Evolutionary conservation across 2,797 vertebrate genomes (phyloP), one percentile per base, ranked within the genome.

Genomic region (Cossypha dichroa): DNA sequence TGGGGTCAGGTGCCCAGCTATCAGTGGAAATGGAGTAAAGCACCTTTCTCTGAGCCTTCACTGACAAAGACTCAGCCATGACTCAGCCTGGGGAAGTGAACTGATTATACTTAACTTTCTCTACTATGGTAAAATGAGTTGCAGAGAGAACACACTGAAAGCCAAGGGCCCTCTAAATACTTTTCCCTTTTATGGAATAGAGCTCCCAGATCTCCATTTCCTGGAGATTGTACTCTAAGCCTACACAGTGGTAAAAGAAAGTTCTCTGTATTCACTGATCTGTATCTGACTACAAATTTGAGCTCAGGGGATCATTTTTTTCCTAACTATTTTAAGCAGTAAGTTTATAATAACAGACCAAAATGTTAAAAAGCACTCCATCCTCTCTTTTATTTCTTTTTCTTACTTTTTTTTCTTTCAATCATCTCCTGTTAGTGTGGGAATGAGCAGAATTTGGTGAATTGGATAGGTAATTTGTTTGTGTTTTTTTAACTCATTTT

Each of bases 131-230:
- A 78, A 97, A 95, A 97, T 43, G 74, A 82, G 90, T 96, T 96
- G 87, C 90, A 96, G 94, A 96, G 93, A 58, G 92, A 97, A 66
- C 45, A 10, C 48, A 55, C 85, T 85, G 63, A 94, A 96, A 96
- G 94, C 94, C 95, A 96, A 97, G 91, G 88, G 76, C 96, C 87
- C 84, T 97, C 96, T 90, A 94, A 98, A 98, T 97, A 97, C 82
- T 98, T 98, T 97, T 97, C 96, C 98, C 98, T 98, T 98, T 98
- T 98, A 98, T 97, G 98, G 98, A 95, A 93, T 83, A 75, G 88
- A 92, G 96, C 96, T 98, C 96, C 88, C 95, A 95, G 96, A 96
- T 96, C 93, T 76, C 94, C 75, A 97, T 96, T 98, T 98, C 97
- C 98, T 98, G 97, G 89, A 97, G 97, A 84, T 88, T 96, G 92